Conservation (phyloP, 35 echinoderm and acorn worm genomes). For the Apostichopus japonicus region DNA sequence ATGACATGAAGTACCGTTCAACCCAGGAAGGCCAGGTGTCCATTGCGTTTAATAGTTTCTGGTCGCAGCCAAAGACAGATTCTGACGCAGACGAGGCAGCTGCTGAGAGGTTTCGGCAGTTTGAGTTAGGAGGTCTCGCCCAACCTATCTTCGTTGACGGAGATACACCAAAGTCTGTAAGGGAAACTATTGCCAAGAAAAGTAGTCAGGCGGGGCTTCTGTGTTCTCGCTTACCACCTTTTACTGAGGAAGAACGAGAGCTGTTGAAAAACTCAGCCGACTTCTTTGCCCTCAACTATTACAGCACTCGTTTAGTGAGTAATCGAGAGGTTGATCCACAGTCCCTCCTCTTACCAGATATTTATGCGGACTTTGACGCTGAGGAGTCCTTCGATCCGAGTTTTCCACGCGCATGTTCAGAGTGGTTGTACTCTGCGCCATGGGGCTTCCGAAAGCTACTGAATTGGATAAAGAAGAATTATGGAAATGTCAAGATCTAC, state of each 20-base stretch:
- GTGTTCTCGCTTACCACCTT: slow-evolving; percentile 70
- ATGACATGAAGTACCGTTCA: slow-evolving; percentile 72
- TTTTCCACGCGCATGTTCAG: slow-evolving; percentile 62
- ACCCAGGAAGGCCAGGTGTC: slow-evolving; percentile 57
- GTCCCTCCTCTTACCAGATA: slow-evolving; percentile 51
- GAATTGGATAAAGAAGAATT: slow-evolving; percentile 77
- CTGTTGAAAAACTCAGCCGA: slow-evolving; percentile 69
- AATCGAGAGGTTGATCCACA: slow-evolving; percentile 19
- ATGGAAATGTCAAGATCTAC: slow-evolving; percentile 84
- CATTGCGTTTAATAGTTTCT: slow-evolving; percentile 62
- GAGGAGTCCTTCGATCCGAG: slow-evolving; percentile 50
- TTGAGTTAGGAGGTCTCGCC: slow-evolving; percentile 75
- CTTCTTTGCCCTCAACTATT: slow-evolving; percentile 85
- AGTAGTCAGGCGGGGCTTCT: slow-evolving; percentile 51
- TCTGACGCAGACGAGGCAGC: slow-evolving; percentile 47
- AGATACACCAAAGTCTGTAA: slow-evolving; percentile 77
- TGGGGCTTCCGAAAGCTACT: slow-evolving; percentile 84
- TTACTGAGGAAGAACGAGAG: slow-evolving; percentile 69
- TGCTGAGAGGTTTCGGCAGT: slow-evolving; percentile 39
- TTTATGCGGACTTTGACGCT: slow-evolving; percentile 60
- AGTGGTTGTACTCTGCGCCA: slow-evolving; percentile 75
- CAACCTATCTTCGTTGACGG: slow-evolving; percentile 83
- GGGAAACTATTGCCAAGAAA: slow-evolving; percentile 54
- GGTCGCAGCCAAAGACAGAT: slow-evolving; percentile 71
- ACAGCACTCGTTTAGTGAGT: slow-evolving; percentile 66